Evolutionary conservation across 2,888 invertebrate species (phyloP).

Genomic region (Volucella inflata): DNA sequence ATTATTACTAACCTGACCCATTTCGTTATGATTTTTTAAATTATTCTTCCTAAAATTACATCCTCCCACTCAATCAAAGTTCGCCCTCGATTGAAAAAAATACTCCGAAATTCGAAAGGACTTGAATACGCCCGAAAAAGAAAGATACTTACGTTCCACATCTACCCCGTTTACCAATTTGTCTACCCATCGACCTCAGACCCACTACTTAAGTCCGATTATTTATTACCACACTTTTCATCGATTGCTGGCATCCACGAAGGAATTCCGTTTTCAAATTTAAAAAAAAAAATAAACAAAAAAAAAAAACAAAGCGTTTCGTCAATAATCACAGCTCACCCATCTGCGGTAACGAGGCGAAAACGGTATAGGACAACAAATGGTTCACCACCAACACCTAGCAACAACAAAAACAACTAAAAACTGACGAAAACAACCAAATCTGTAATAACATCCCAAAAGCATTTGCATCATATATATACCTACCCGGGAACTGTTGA

Average conservation of each 20-base stretch:
- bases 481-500: slow-evolving; percentile 31
- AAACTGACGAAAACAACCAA: slow-evolving; percentile 19
- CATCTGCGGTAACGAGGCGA: slow-evolving; percentile 74
- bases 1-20: slow-evolving; percentile 27
- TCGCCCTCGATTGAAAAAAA: not conserved
- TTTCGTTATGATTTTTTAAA: slow-evolving; percentile 16
- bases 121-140: slow-evolving; percentile 13
- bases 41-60: slow-evolving; percentile 46
- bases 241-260: slow-evolving; percentile 66
- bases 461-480: slow-evolving; percentile 71
- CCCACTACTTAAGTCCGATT: slow-evolving; percentile 69
- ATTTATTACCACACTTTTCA: slow-evolving; percentile 74
- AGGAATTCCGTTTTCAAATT: slow-evolving; percentile 58
- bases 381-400: slow-evolving; percentile 4
- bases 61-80: slow-evolving; percentile 42
- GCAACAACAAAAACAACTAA: slow-evolving; percentile 22
- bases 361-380: slow-evolving; percentile 74
- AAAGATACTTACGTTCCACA: slow-evolving; percentile 30
- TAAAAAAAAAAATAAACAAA: slow-evolving; percentile 5
- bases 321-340: slow-evolving; percentile 74
- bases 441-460: slow-evolving; percentile 53
- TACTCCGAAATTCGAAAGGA: slow-evolving; percentile 50
- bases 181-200: slow-evolving; percentile 54
- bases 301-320: slow-evolving; percentile 53
- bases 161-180: slow-evolving; percentile 36